Percentiles rank a stretch among this genome's conserved stretches.
phyloP scores from a whole-genome alignment of 2,888 invertebrate genomes.

The Lycia hirtaria region DNA sequence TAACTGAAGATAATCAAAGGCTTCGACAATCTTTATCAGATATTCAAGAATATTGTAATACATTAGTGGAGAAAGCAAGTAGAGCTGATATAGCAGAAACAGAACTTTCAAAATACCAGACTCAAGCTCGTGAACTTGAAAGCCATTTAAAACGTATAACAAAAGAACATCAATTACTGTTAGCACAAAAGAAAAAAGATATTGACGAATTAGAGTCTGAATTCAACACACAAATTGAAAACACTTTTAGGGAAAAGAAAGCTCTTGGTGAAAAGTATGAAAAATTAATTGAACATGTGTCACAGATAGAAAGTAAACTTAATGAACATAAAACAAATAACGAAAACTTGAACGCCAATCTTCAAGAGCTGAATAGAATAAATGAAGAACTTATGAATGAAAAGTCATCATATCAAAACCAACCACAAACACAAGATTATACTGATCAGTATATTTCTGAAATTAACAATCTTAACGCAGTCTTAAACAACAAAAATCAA shows the following conservation, averaged over 20 bases:
- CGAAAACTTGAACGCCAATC: slow-evolving; percentile 62
- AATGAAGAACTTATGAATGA: slow-evolving; percentile 63
- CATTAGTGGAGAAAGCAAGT: slow-evolving; percentile 65
- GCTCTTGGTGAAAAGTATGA: slow-evolving; percentile 76
- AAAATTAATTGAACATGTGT: slow-evolving; percentile 78
- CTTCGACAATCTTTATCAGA: slow-evolving; percentile 74
- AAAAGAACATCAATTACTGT: slow-evolving; percentile 67
- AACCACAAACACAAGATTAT: slow-evolving; percentile 63
- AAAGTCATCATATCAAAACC: slow-evolving; percentile 51
- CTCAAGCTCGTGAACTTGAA: slow-evolving; percentile 76
- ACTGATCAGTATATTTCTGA: slow-evolving; percentile 82
- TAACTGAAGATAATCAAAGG: slow-evolving; percentile 81
- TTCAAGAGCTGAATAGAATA: slow-evolving; percentile 65
- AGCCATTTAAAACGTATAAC: slow-evolving; percentile 65
- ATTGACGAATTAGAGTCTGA: slow-evolving; percentile 77
- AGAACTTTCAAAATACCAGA: slow-evolving; percentile 62
- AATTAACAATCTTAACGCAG: slow-evolving; percentile 83
- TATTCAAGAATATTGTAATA: slow-evolving; percentile 70
- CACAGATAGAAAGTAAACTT: slow-evolving; percentile 63
- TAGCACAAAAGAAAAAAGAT: slow-evolving; percentile 73
- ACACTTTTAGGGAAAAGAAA: slow-evolving; percentile 80
- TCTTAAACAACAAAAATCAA: slow-evolving; percentile 78
- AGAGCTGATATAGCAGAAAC: slow-evolving; percentile 63
- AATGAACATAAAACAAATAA: slow-evolving; percentile 67
- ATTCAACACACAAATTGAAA: slow-evolving; percentile 77